phyloP scores from a whole-genome alignment of 2,113 vertebrate species.

The Melanerpes aurifrons region DNA sequence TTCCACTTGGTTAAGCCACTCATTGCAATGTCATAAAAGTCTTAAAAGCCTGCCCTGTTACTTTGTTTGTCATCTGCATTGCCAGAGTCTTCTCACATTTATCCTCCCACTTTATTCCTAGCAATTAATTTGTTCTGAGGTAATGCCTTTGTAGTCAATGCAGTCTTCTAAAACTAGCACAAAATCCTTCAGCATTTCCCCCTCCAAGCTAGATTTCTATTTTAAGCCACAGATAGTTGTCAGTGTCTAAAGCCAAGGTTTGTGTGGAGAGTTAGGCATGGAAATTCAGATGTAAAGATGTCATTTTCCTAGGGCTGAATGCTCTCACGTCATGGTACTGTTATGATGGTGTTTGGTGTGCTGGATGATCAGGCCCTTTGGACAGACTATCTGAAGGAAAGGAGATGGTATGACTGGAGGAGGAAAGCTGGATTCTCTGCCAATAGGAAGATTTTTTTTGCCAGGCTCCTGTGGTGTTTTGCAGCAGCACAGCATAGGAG shows the following conservation, averaged over 20 bases:
- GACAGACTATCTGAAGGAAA: not conserved
- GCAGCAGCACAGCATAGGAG: not conserved
- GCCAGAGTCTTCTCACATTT: not conserved
- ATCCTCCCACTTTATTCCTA: not conserved
- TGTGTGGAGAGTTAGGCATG: not conserved
- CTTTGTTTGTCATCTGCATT: not conserved
- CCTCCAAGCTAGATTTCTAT: not conserved
- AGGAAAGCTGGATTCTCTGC: not conserved
- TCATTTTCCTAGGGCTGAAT: fast-evolving
- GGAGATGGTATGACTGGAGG: not conserved
- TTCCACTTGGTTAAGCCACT: not conserved
- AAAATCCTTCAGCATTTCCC: not conserved
- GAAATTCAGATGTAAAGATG: not conserved
- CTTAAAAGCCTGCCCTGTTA: not conserved
- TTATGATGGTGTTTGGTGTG: not conserved
- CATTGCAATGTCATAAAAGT: not conserved
- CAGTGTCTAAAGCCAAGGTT: not conserved
- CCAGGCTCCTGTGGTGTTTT: not conserved
- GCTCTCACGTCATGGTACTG: fast-evolving
- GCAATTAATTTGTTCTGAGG: slow-evolving; percentile 9
- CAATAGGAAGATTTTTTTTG: not conserved
- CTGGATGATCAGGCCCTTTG: not conserved
- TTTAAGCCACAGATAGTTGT: not conserved
- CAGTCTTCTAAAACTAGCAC: not conserved
- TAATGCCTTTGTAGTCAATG: not conserved